A percentile compares a stretch with the other conserved stretches of the same genome.
phyloP scores from a whole-genome alignment of 1,140 invertebrate genomes.

The Leptestheria dahalacensis region DNA sequence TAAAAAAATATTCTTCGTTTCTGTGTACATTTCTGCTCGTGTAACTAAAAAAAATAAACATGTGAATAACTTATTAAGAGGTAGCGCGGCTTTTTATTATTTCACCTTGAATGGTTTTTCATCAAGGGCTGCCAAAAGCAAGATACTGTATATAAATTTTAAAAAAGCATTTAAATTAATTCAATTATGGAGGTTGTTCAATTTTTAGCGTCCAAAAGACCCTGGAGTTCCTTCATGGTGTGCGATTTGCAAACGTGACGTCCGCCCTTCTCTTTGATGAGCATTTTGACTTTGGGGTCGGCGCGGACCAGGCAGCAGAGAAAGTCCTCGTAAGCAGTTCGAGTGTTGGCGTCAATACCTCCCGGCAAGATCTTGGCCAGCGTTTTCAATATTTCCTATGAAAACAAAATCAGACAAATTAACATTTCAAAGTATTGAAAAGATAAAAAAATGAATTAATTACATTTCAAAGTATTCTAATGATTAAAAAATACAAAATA shows the following conservation, averaged over 20 bases:
- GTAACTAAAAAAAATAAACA: too few species aligned
- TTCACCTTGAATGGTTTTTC: too few species aligned
- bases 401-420: background rate
- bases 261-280: constrained; percentile 63
- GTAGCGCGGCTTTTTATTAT: too few species aligned
- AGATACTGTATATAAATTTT: too few species aligned
- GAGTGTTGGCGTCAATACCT: constrained; percentile 59
- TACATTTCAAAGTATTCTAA: too few species aligned
- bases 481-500: too few species aligned
- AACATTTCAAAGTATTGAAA: background rate
- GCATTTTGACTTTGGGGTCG: constrained; percentile 48
- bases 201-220: constrained; percentile 2
- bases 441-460: too few species aligned
- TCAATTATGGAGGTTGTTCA: background rate
- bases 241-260: constrained; percentile 67
- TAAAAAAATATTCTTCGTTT: too few species aligned
- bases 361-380: constrained; percentile 65
- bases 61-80: too few species aligned
- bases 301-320: constrained; percentile 67
- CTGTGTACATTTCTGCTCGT: too few species aligned
- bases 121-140: too few species aligned
- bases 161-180: too few species aligned
- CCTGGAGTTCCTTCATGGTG: constrained; percentile 67
- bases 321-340: constrained; percentile 78
- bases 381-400: constrained; percentile 49